Evolutionary conservation across 2,888 invertebrate genomes (phyloP).

Genomic region (Belgica antarctica): DNA sequence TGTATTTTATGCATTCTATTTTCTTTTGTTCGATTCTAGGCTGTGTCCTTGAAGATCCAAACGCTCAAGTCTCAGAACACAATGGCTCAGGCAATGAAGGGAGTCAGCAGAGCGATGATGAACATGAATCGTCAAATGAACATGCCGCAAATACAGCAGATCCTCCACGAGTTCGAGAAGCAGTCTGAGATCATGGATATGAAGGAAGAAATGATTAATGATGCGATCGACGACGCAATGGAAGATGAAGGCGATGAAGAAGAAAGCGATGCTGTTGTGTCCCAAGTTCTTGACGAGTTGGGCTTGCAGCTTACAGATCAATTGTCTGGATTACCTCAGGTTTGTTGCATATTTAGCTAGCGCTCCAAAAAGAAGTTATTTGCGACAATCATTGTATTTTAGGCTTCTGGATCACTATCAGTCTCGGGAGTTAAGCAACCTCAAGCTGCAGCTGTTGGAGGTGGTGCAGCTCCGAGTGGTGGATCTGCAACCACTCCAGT

Average conservation of each 20-base stretch:
- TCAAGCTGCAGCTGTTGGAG: slow-evolving; percentile 59
- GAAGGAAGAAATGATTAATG: slow-evolving; percentile 99
- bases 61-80: slow-evolving; percentile 97
- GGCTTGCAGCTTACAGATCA: slow-evolving; percentile 93
- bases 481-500: slow-evolving; percentile 58
- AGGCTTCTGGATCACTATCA: slow-evolving; percentile 61
- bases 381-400: slow-evolving; percentile 46
- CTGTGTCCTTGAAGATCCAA: slow-evolving; percentile 95
- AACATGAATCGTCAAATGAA: slow-evolving; percentile 97
- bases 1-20: neutral
- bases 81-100: slow-evolving; percentile 99
- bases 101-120: slow-evolving; percentile 97
- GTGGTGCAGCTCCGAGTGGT: slow-evolving; percentile 55
- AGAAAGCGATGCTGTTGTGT: slow-evolving; percentile 93
- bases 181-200: slow-evolving; percentile 99
- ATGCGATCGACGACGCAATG: slow-evolving; percentile 99
- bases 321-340: slow-evolving; percentile 77
- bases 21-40: slow-evolving; percentile 56
- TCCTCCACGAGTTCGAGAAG: slow-evolving; percentile 96
- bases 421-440: slow-evolving; percentile 63
- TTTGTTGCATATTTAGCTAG: neutral
- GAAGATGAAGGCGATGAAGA: slow-evolving; percentile 98
- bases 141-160: slow-evolving; percentile 97
- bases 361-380: neutral
- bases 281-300: slow-evolving; percentile 95